Evolutionary conservation across 2,888 invertebrate species (phyloP), one percentile per base, ranked within the genome.

Genomic region (Hoplodrina ambigua): DNA sequence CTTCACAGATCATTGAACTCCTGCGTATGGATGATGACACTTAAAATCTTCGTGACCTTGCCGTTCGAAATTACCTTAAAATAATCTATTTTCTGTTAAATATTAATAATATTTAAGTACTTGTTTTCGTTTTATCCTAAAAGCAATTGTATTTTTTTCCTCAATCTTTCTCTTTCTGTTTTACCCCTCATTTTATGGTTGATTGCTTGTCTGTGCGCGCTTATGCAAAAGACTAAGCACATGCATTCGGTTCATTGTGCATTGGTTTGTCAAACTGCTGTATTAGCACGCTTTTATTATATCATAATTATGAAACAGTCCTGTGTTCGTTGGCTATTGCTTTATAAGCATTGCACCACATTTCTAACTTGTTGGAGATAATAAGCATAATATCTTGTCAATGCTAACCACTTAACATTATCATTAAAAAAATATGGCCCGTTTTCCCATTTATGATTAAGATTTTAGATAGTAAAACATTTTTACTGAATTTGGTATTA

Each of bases 141-240:
- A 49, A 53, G 59, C 1, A 44, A 33, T 11, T 10, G 17, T 55
- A 72, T 89, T 91, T 89, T 89, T 91, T 89, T 91, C 92, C 92
- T 92, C 92, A 91, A 78, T 88, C 89, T 84, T 74, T 91, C 92
- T 91, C 90, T 89, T 82, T 92, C 89, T 82, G 67, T 71, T 81
- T 75, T 81, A 78, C 78, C 49, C 44, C n/a, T 8, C 78, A 81
- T 79, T 85, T 80, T 72, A 78, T 78, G 71, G 74, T 79, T 72
- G 50, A 80, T 75, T 75, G 77, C 80, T 72, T 64, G 75, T 55
- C 37, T 71, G 67, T 72, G 66, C 52, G 61, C 50, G 59, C 62
- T 78, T 75, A 69, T 79, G 67, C 69, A 70, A 78, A 75, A 56
- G 61, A 73, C 65, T 67, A 41, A 65, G 56, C 46, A 54, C 68